phyloP scores from a whole-genome alignment of 2,888 invertebrate species.

The Epicampocera succincta region DNA sequence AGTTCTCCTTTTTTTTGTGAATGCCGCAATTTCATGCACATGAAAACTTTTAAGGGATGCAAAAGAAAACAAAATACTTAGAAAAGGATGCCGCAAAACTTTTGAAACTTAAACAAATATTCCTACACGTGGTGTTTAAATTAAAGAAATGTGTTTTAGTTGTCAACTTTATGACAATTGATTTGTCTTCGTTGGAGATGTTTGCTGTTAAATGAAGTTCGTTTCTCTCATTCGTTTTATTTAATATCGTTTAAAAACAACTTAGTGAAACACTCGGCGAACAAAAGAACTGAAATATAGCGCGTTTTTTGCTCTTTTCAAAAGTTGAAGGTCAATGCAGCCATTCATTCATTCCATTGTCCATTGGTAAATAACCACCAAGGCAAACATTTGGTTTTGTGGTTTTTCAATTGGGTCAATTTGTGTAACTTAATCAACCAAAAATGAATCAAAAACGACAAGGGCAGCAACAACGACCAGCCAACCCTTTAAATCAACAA shows the following conservation, averaged over 20 bases:
- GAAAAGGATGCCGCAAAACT: neutral
- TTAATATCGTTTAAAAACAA: constrained; percentile 58
- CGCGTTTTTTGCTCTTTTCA: neutral
- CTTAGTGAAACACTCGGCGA: constrained; percentile 16
- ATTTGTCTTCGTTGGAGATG: constrained; percentile 61
- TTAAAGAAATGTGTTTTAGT: constrained; percentile 36
- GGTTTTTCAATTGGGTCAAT: constrained; percentile 68
- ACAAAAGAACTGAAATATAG: no score
- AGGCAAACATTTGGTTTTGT: constrained; percentile 62
- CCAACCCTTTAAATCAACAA: constrained; percentile 55
- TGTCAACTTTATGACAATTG: constrained; percentile 47
- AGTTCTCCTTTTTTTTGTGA: constrained; percentile 44
- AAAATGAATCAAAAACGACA: constrained; percentile 22
- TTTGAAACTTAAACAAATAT: neutral
- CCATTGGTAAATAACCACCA: constrained; percentile 58
- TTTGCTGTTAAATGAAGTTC: constrained; percentile 42
- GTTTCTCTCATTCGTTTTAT: constrained; percentile 20
- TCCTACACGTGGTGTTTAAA: constrained; percentile 5
- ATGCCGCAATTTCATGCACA: constrained; percentile 49
- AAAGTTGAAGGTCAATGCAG: neutral
- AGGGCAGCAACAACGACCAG: constrained; percentile 17
- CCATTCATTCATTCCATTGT: neutral
- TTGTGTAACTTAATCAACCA: constrained; percentile 67
- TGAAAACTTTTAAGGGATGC: neutral
- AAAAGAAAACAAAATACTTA: neutral